Percentiles rank a stretch among this genome's conserved stretches.
phyloP scores from a whole-genome alignment of 1,140 invertebrate species.

The Anastrepha ludens region DNA sequence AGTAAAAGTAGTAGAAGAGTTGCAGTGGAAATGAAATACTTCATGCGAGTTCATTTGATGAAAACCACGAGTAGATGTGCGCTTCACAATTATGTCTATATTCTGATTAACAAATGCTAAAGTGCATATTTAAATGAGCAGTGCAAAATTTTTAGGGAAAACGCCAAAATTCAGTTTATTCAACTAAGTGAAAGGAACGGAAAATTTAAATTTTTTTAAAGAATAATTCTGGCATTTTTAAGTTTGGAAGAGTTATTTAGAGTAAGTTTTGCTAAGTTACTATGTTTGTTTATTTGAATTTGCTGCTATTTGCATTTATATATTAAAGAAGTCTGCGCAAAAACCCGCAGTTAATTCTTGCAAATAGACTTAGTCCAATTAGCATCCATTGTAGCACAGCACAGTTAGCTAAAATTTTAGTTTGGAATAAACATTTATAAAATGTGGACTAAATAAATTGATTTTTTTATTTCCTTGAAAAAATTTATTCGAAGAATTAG shows the following conservation, averaged over 20 bases:
- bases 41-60: too few relatives aligned
- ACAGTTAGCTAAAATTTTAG: slow-evolving; percentile 13
- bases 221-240: not conserved
- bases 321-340: not conserved
- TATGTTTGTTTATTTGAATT: slow-evolving; percentile 39
- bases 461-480: too few relatives aligned
- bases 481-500: not conserved
- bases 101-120: too few relatives aligned
- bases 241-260: not conserved
- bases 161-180: too few relatives aligned
- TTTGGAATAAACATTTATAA: not conserved
- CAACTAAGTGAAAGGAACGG: not conserved
- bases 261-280: slow-evolving; percentile 15
- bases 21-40: too few relatives aligned
- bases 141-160: too few relatives aligned
- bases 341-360: not conserved
- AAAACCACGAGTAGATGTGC: too few relatives aligned
- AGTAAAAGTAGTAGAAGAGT: not conserved
- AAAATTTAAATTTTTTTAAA: not conserved
- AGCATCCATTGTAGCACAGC: slow-evolving; percentile 18
- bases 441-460: too few relatives aligned
- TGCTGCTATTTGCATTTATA: not conserved
- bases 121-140: too few relatives aligned
- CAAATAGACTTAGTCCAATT: slow-evolving; percentile 40
- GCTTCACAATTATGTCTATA: too few relatives aligned